Evolutionary conservation across 1,140 invertebrate species (phyloP).

Genomic region (Manduca sexta): DNA sequence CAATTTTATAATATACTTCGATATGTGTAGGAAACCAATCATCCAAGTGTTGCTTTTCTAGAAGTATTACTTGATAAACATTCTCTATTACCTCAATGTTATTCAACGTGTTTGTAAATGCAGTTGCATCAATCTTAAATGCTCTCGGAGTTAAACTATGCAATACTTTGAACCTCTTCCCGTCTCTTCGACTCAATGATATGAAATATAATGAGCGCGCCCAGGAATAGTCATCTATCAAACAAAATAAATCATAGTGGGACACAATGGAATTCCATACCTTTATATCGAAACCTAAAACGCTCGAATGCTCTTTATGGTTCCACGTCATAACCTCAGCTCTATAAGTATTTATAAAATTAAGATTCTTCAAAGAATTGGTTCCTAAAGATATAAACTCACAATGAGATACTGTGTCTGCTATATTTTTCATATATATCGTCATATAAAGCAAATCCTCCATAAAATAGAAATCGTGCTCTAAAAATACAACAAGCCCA

Average conservation of each 20-base stretch:
- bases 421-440: constrained; percentile 28
- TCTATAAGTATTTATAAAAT: constrained; percentile 8
- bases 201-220: constrained; percentile 34
- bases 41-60: constrained; percentile 14
- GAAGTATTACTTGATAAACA: constrained; percentile 19
- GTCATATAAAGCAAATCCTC: constrained; percentile 41
- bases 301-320: constrained; percentile 23
- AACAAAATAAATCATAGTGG: constrained; percentile 37
- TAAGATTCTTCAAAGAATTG: not conserved
- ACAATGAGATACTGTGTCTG: constrained; percentile 17
- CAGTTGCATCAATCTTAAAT: constrained; percentile 14
- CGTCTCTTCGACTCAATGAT: constrained; percentile 30
- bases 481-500: constrained; percentile 29
- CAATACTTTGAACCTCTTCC: constrained; percentile 31
- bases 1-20: constrained; percentile 26
- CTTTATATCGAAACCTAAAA: constrained; percentile 25
- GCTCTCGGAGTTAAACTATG: constrained; percentile 29
- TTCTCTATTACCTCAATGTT: constrained; percentile 16
- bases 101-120: constrained; percentile 4
- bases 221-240: constrained; percentile 38
- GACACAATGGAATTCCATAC: constrained; percentile 34
- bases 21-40: constrained; percentile 27
- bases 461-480: constrained; percentile 28
- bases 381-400: constrained; percentile 29
- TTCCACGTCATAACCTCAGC: constrained; percentile 31